phyloP scores from a whole-genome alignment of 2,797 vertebrate species.

The Acropternis orthonyx region DNA sequence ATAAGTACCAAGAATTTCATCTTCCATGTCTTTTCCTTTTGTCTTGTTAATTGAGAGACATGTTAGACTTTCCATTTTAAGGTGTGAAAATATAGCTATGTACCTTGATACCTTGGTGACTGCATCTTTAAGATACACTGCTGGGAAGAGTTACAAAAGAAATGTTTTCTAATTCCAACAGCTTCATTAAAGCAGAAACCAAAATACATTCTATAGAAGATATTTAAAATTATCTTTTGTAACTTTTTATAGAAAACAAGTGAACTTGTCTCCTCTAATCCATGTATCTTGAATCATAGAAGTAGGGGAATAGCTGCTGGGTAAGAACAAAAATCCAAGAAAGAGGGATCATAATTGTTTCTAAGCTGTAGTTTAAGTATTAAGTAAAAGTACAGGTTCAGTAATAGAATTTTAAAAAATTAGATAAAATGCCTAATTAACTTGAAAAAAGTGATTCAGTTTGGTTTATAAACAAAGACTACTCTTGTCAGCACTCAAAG shows the following conservation, averaged over 20 bases:
- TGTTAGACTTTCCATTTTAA: not conserved
- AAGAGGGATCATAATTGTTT: not conserved
- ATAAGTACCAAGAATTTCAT: not conserved
- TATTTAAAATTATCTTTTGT: not conserved
- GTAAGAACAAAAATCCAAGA: not conserved
- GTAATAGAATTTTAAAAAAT: not conserved
- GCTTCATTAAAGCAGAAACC: not conserved
- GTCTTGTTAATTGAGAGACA: not conserved
- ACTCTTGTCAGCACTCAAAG: not conserved
- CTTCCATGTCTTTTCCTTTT: not conserved
- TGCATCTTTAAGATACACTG: not conserved
- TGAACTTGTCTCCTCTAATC: not conserved
- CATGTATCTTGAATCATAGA: not conserved
- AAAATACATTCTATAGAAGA: not conserved
- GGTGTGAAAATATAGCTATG: not conserved
- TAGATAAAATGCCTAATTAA: not conserved
- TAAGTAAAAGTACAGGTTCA: not conserved
- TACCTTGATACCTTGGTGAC: not conserved
- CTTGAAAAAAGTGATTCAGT: not conserved
- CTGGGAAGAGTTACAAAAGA: not conserved
- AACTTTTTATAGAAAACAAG: not conserved
- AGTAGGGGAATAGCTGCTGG: not conserved
- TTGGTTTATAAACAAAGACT: not conserved
- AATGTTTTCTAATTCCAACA: not conserved
- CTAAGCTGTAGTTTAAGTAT: not conserved